Conservation (phyloP, 53 echinoderm and acorn worm genomes). For the Holothuria scabra region DNA sequence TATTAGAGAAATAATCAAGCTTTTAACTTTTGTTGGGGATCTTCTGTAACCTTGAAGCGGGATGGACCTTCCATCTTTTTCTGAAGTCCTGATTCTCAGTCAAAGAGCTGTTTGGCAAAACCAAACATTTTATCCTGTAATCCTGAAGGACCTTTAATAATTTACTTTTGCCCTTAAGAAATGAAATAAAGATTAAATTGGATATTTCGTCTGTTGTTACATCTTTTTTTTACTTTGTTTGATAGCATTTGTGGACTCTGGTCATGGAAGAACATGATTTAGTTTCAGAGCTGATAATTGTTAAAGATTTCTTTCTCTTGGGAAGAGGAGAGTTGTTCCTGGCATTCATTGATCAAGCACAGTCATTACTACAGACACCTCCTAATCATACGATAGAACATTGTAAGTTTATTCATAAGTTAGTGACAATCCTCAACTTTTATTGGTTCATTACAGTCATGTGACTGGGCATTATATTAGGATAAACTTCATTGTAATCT, state of each 20-base stretch:
- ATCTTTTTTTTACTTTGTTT: background rate
- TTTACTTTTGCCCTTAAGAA: background rate
- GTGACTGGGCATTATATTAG: too few species aligned
- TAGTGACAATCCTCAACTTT: too few species aligned
- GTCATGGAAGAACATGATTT: conserved; percentile 87
- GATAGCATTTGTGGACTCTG: conserved; percentile 89
- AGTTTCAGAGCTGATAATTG: conserved; percentile 71
- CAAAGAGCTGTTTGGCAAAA: too few species aligned
- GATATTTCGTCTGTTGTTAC: background rate
- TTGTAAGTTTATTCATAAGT: conserved; percentile 55
- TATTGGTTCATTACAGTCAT: too few species aligned
- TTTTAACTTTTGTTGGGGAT: too few species aligned
- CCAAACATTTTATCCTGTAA: too few species aligned
- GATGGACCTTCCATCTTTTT: too few species aligned
- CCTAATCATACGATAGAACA: conserved; percentile 86
- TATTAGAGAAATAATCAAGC: too few species aligned
- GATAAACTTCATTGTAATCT: too few species aligned
- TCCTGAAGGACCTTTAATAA: too few species aligned
- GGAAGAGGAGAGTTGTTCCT: conserved; percentile 93
- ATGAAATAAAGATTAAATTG: background rate
- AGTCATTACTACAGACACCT: conserved; percentile 78
- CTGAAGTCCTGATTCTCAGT: too few species aligned
- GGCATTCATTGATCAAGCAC: conserved; percentile 91
- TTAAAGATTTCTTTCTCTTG: conserved; percentile 92
- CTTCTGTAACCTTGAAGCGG: too few species aligned